Conservation (phyloP, 2,797 vertebrate species). For the Takifugu rubripes region DNA sequence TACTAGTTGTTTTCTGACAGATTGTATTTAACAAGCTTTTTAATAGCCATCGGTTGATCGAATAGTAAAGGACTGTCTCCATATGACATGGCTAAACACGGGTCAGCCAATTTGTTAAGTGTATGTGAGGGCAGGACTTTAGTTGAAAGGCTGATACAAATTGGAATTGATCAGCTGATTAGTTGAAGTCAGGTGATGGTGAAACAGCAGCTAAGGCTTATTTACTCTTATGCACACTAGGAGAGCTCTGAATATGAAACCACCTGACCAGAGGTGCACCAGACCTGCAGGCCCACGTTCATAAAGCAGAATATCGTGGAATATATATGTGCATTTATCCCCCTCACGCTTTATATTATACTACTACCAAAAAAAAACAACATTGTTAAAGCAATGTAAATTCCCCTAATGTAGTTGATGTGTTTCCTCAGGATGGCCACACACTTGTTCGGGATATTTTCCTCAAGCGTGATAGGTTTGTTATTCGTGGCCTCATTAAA, state of each 20-base stretch:
- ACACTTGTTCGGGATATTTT: neutral
- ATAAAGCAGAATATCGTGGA: too few relatives aligned
- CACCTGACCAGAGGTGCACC: neutral
- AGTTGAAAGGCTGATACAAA: slow-evolving; percentile 52
- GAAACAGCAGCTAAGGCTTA: slow-evolving; percentile 12
- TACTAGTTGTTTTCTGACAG: slow-evolving; percentile 25
- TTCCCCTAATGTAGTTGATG: neutral
- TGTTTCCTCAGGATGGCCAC: neutral
- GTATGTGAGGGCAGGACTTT: slow-evolving; percentile 38
- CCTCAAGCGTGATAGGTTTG: too few relatives aligned
- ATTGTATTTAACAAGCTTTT: slow-evolving; percentile 47
- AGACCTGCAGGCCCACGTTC: too few relatives aligned
- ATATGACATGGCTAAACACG: slow-evolving; percentile 11
- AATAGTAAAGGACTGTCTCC: slow-evolving; percentile 15
- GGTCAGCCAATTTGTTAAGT: slow-evolving; percentile 61
- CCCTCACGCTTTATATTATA: too few relatives aligned
- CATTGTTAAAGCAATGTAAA: neutral
- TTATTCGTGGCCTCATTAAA: slow-evolving; percentile 2
- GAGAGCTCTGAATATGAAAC: slow-evolving; percentile 23
- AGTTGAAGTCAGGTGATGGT: slow-evolving; percentile 56
- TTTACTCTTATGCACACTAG: slow-evolving; percentile 23
- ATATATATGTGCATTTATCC: too few relatives aligned
- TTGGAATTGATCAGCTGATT: slow-evolving; percentile 60
- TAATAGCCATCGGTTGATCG: slow-evolving; percentile 22
- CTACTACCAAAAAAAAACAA: too few relatives aligned